These are phyloP conservation scores for Glyphotaelius pellucidus DNA, from an alignment of 2,888 invertebrate genomes.

Conservation along the genomic window DNA sequence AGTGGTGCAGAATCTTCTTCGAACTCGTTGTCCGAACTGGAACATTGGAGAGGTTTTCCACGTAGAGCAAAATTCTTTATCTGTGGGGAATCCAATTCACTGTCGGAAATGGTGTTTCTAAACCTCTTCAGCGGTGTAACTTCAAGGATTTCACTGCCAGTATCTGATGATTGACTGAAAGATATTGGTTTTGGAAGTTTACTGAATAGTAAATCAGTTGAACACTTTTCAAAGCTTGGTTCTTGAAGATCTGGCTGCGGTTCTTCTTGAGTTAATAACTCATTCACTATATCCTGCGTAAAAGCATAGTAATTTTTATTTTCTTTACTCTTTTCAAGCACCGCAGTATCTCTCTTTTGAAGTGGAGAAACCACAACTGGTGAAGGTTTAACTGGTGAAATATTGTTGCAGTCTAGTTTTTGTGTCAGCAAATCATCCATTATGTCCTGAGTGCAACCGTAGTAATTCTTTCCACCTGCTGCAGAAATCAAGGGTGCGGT, in stretches of 20 bases:
- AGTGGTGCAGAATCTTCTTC: neutral
- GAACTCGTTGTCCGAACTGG: slow-evolving; percentile 30
- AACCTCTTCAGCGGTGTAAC: slow-evolving; percentile 28
- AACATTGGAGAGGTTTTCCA: slow-evolving; percentile 28
- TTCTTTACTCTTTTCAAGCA: neutral
- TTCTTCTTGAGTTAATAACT: slow-evolving; percentile 41
- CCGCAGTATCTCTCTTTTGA: neutral
- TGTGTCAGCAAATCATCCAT: slow-evolving; percentile 32
- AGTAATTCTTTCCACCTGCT: slow-evolving; percentile 24
- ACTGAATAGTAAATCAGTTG: slow-evolving; percentile 32
- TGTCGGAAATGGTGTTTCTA: slow-evolving; percentile 41
- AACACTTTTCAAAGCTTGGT: slow-evolving; percentile 24
- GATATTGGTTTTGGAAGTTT: slow-evolving; percentile 23
- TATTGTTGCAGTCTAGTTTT: neutral
- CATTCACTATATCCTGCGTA: slow-evolving; percentile 58
- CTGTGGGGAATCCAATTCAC: slow-evolving; percentile 51
- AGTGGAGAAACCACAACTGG: neutral
- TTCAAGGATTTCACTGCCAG: slow-evolving; percentile 27
- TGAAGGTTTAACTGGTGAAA: neutral
- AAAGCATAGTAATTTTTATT: slow-evolving; percentile 51
- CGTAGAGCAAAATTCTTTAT: slow-evolving; percentile 43
- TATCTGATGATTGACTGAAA: slow-evolving; percentile 38
- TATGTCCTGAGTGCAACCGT: slow-evolving; percentile 22
- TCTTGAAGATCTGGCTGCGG: slow-evolving; percentile 4
- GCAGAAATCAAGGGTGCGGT: neutral